Percentiles rank a stretch among this genome's conserved stretches.
Evolutionary conservation across 2,797 vertebrate genomes (phyloP).

Genomic region (Melanotaenia pygmaea): DNA sequence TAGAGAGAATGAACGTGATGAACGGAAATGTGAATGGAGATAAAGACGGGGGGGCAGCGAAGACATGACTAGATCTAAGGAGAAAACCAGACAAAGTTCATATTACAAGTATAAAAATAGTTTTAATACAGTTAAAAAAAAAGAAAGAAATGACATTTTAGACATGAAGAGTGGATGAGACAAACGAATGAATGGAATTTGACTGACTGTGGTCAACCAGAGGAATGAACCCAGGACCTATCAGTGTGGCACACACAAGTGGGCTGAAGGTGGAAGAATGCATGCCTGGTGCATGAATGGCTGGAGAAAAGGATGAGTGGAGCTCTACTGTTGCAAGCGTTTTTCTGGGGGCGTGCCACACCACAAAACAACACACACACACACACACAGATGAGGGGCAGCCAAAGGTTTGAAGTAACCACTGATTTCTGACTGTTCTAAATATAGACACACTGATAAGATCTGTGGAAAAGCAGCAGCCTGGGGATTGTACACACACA

Average conservation of each 20-base stretch:
- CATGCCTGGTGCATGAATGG: slow-evolving; percentile 28
- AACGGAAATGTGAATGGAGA: no score
- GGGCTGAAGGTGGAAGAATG: slow-evolving; percentile 55
- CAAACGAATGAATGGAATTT: slow-evolving; percentile 59
- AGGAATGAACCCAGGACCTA: slow-evolving; percentile 54
- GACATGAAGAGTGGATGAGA: neutral
- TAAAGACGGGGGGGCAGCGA: no score
- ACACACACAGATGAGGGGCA: slow-evolving; percentile 33
- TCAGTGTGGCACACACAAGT: slow-evolving; percentile 27
- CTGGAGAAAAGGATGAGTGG: slow-evolving; percentile 56
- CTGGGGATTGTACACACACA: slow-evolving; percentile 8
- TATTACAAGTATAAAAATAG: neutral
- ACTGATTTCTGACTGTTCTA: slow-evolving; percentile 74
- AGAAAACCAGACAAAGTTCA: neutral
- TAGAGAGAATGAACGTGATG: no score
- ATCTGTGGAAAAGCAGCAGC: slow-evolving; percentile 58
- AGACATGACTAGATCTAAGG: neutral
- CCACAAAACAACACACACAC: slow-evolving; percentile 36
- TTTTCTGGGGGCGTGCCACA: slow-evolving; percentile 63
- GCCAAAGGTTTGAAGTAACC: slow-evolving; percentile 73
- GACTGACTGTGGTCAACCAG: slow-evolving; percentile 60
- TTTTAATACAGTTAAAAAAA: neutral
- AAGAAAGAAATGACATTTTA: neutral
- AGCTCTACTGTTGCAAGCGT: slow-evolving; percentile 57
- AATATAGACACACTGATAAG: slow-evolving; percentile 74